A percentile compares a stretch with the other conserved stretches of the same genome.
Evolutionary conservation across 2,797 vertebrate species (phyloP).

Genomic region (Coccyzus lansbergi): DNA sequence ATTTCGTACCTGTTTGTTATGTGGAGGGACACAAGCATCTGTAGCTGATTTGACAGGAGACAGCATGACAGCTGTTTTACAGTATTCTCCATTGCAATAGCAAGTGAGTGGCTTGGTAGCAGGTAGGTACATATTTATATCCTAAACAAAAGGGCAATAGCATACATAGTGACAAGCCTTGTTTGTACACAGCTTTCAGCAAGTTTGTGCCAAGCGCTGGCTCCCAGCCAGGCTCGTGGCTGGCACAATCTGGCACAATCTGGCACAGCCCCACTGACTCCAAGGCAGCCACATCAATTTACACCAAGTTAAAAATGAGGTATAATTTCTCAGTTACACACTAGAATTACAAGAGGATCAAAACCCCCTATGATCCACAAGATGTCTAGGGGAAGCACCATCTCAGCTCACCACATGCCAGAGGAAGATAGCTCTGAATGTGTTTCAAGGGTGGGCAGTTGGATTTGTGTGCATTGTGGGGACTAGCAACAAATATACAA

Average conservation of each 20-base stretch:
- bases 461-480: background rate
- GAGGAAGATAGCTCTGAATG: background rate
- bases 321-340: conserved; percentile 27
- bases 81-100: conserved; percentile 39
- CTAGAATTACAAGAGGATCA: background rate
- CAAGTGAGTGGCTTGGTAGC: conserved; percentile 13
- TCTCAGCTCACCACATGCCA: background rate
- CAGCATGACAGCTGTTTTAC: conserved; percentile 55
- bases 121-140: conserved; percentile 46
- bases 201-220: conserved; percentile 32
- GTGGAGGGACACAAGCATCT: conserved; percentile 23
- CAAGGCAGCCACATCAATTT: conserved; percentile 40
- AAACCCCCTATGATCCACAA: fast-evolving
- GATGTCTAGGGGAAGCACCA: background rate
- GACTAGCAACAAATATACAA: background rate
- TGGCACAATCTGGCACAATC: conserved; percentile 39
- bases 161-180: conserved; percentile 41
- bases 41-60: conserved; percentile 59
- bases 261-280: background rate
- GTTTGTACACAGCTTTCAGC: conserved; percentile 58
- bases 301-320: conserved; percentile 18
- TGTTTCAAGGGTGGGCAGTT: background rate
- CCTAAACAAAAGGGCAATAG: conserved; percentile 63
- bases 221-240: background rate
- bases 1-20: conserved; percentile 67